These are phyloP conservation scores for Sebastes alutus DNA, from an alignment of 2,797 vertebrate species.

Conservation along the genomic window DNA sequence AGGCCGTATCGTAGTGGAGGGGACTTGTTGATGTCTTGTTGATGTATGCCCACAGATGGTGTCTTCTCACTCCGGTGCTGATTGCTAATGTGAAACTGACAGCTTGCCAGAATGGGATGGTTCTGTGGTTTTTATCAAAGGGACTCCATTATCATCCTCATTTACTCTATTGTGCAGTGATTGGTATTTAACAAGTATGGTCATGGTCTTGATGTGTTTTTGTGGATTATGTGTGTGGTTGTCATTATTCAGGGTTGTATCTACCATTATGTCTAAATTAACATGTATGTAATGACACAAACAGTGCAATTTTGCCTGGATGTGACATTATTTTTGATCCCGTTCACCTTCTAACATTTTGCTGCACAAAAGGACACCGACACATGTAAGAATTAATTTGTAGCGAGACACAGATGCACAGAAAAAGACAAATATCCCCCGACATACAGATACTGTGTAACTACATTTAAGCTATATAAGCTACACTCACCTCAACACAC, in stretches of 20 bases:
- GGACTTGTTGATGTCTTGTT: conserved; percentile 69
- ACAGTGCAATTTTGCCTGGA: background rate
- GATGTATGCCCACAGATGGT: conserved; percentile 73
- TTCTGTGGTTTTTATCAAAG: conserved; percentile 54
- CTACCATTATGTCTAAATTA: conserved; percentile 3
- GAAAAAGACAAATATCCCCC: conserved; percentile 14
- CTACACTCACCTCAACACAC: conserved; percentile 14
- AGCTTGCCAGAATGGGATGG: conserved; percentile 53
- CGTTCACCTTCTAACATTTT: background rate
- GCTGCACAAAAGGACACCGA: background rate
- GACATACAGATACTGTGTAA: conserved; percentile 11
- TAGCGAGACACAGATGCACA: background rate
- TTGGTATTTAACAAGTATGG: background rate
- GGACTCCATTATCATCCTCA: conserved; percentile 51
- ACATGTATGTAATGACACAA: background rate
- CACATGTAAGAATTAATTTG: background rate
- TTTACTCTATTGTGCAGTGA: conserved; percentile 38
- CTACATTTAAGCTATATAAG: background rate
- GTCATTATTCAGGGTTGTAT: background rate
- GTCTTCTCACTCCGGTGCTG: conserved; percentile 65
- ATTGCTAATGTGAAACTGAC: conserved; percentile 71
- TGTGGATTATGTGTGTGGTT: background rate
- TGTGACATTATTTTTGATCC: background rate
- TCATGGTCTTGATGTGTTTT: background rate
- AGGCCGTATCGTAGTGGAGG: conserved; percentile 14